Base-by-base conservation (phyloP, 2,797 vertebrate genomes). In the Sebastes flavidus region DNA sequence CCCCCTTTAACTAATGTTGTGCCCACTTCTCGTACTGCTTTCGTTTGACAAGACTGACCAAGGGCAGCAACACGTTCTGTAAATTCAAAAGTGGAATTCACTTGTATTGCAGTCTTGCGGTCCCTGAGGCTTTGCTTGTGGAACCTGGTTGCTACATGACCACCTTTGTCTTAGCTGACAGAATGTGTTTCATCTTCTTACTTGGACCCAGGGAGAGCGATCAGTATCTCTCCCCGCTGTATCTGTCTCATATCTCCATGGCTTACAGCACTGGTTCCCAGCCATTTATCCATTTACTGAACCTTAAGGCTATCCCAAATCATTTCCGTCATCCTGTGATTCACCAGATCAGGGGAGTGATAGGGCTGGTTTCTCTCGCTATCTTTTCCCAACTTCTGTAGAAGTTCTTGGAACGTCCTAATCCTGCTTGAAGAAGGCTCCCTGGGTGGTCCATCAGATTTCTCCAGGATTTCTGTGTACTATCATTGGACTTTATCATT, bases 111-210 rank as follows among this genome's bases (percentile, higher is more conserved):
- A 25, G 65, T 85, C 10, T 72, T 25, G 62, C 62, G 25, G 7
- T 77, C 79, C 90, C 70, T 13, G 13, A 32, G 89, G 87, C 67
- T 56, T 80, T 55, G 38, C 72, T 77, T 83, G 52, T 76, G 76
- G 55, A 68, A 80, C 74, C 69, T 86, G 73, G 81, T 75, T 80
- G 75, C 70, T 84, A 89, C 81, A 80, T 83, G 74, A 88, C 79
- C 79, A 14, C 80, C 42, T 29, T 87, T 89, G 72, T 88, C 79
- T 75, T 61, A 38, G 29, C 80, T 71, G 77, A 70, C 85, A 88
- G 85, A 88, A 89, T 88, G 86, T 82, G 84, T 92, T 91, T 94
- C 82, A 92, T 92, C 86, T 87, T 79, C 61, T 68, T 66, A 25
- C 72, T 55, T 61, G 24, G 66, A 84, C 83, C 75, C 56, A 77